A percentile compares a stretch with the other conserved stretches of the same genome.
These are phyloP conservation scores for Actinia tenebrosa DNA, from an alignment of 64 coral and sea anemone genomes.

Conservation along the genomic window DNA sequence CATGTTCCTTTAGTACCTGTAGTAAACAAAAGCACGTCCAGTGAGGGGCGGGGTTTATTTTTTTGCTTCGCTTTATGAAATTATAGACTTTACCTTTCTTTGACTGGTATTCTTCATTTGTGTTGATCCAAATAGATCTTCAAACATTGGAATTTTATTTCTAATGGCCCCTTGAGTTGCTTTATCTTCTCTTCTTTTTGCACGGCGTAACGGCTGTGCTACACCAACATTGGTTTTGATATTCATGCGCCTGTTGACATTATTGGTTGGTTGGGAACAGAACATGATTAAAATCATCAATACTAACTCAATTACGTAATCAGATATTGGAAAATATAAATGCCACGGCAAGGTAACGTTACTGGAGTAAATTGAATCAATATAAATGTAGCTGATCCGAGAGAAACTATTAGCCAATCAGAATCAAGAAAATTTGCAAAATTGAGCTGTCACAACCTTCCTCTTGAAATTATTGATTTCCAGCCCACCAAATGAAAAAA, in stretches of 20 bases:
- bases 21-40: not conserved
- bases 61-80: not conserved
- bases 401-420: too few relatives aligned
- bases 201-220: slow-evolving; percentile 44
- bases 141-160: not conserved
- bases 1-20: not conserved
- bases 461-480: too few relatives aligned
- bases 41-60: not conserved
- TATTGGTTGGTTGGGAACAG: not conserved
- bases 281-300: not conserved
- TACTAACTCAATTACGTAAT: too few relatives aligned
- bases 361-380: too few relatives aligned
- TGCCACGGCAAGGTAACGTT: too few relatives aligned
- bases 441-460: not conserved
- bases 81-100: not conserved
- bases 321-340: too few relatives aligned
- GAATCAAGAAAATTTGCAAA: not conserved
- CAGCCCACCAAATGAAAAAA: too few relatives aligned
- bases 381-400: too few relatives aligned
- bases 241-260: not conserved
- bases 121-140: slow-evolving; percentile 5
- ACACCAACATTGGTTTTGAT: slow-evolving; percentile 38
- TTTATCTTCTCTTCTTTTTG: not conserved
- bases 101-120: not conserved
- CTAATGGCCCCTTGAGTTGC: not conserved